Evolutionary conservation across 1,140 invertebrate genomes (phyloP).

Genomic region (Drosophila varians): DNA sequence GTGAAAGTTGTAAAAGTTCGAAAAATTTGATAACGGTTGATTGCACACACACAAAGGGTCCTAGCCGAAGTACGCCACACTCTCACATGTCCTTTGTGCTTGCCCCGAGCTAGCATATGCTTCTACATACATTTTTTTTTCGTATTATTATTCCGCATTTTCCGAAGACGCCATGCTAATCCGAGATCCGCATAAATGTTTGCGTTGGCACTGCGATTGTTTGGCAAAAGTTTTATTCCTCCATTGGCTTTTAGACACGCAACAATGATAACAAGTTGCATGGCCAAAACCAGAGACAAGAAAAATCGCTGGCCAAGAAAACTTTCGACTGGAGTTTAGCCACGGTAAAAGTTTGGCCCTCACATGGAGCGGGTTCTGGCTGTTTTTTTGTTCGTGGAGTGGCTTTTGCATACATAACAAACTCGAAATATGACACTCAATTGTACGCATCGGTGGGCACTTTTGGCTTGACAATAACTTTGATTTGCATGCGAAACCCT

Average conservation of each 20-base stretch:
- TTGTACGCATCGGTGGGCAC: conserved; percentile 75
- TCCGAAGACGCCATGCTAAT: conserved; percentile 56
- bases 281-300: conserved; percentile 33
- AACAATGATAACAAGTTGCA: conserved; percentile 80
- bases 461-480: conserved; percentile 78
- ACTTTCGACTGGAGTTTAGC: conserved; percentile 33
- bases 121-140: conserved; percentile 3
- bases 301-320: conserved; percentile 53
- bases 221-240: conserved; percentile 72
- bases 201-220: conserved; percentile 45
- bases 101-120: conserved; percentile 28
- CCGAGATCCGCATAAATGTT: conserved; percentile 70
- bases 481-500: conserved; percentile 65
- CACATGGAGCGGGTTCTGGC: conserved; percentile 18
- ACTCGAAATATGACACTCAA: conserved; percentile 80
- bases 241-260: conserved; percentile 76
- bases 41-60: conserved; percentile 42
- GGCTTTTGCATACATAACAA: conserved; percentile 63
- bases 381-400: not conserved
- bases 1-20: conserved; percentile 56
- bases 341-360: conserved; percentile 53
- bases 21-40: conserved; percentile 68
- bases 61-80: not conserved
- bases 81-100: conserved; percentile 20
- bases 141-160: conserved; percentile 24